Evolutionary conservation across 2,888 invertebrate genomes (phyloP).

Genomic region (Drosophila antonietae): DNA sequence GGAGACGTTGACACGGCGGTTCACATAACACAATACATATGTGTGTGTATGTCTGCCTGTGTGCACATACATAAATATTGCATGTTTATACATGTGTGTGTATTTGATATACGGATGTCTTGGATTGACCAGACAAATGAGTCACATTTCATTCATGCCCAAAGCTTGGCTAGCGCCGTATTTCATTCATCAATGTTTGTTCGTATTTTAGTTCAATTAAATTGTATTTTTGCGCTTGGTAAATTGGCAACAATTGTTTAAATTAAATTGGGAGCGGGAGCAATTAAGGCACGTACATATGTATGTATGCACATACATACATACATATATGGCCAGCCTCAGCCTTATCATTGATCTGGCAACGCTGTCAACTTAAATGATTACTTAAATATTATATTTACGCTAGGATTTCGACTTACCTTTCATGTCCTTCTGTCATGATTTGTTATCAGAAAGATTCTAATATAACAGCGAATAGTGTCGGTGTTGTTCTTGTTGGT

Average conservation of each 20-base stretch:
- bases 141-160: slow-evolving; percentile 58
- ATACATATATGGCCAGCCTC: background rate
- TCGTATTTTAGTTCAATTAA: slow-evolving; percentile 48
- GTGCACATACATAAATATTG: slow-evolving; percentile 2
- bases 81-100: slow-evolving; percentile 1
- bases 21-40: slow-evolving; percentile 19
- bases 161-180: slow-evolving; percentile 33
- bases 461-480: slow-evolving; percentile 92
- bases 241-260: slow-evolving; percentile 54
- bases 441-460: slow-evolving; percentile 92
- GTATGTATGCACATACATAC: too few species aligned
- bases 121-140: slow-evolving; percentile 53
- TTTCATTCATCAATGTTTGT: slow-evolving; percentile 52
- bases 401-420: slow-evolving; percentile 87
- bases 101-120: slow-evolving; percentile 11
- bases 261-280: slow-evolving; percentile 40
- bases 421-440: slow-evolving; percentile 97
- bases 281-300: slow-evolving; percentile 24
- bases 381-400: background rate
- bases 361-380: slow-evolving; percentile 19
- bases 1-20: slow-evolving; percentile 58
- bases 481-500: slow-evolving; percentile 82
- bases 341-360: slow-evolving; percentile 28
- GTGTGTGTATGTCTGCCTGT: background rate
- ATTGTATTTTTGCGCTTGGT: slow-evolving; percentile 36